Evolutionary conservation across 2,797 vertebrate species (phyloP).

Genomic region (Enteromius unitaeniatus): DNA sequence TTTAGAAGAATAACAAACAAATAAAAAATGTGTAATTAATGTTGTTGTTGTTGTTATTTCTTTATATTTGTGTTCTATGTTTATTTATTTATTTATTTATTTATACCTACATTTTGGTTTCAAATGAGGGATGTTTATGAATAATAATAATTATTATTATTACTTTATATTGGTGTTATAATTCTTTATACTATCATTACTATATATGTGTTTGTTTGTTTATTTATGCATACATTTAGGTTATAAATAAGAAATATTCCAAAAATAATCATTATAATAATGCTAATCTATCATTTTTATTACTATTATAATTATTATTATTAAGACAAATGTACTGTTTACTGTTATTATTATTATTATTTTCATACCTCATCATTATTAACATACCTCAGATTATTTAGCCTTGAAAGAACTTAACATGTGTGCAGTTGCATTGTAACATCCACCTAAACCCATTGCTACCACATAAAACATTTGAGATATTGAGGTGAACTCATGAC

Average conservation of each 20-base stretch:
- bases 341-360: not conserved
- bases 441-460: not conserved
- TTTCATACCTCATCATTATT: not conserved
- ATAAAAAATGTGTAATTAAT: no score
- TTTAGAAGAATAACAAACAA: no score
- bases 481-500: not conserved
- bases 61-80: not conserved
- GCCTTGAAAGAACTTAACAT: not conserved
- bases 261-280: no score
- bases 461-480: not conserved
- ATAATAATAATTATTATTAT: not conserved
- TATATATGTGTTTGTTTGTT: no score
- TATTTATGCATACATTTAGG: no score
- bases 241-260: no score
- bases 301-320: not conserved
- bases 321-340: not conserved
- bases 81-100: not conserved
- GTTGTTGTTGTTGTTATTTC: not conserved
- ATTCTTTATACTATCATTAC: not conserved
- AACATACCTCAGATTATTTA: not conserved
- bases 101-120: not conserved
- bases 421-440: not conserved
- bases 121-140: not conserved
- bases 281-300: not conserved
- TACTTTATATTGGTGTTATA: not conserved